Evolutionary conservation across 2,888 invertebrate genomes (phyloP).

Genomic region (Nudaria mundana): DNA sequence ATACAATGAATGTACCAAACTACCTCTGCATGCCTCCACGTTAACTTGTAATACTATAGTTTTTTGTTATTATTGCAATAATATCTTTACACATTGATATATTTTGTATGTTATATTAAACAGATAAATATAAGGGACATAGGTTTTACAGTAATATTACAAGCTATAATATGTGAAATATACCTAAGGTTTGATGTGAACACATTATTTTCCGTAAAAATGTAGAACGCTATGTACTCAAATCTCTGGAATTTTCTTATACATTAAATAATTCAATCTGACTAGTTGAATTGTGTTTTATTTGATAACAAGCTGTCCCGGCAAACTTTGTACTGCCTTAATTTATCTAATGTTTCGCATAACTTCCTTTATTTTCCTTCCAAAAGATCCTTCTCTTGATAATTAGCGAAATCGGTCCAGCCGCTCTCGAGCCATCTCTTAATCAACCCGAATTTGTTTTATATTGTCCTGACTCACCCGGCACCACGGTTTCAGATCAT

Average conservation of each 20-base stretch:
- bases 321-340: no score
- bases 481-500: no score
- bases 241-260: constrained; percentile 55
- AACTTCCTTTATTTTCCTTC: no score
- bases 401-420: no score
- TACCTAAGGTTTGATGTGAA: constrained; percentile 46
- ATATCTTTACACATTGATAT: constrained; percentile 55
- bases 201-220: constrained; percentile 55
- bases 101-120: constrained; percentile 70
- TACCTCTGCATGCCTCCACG: constrained; percentile 76
- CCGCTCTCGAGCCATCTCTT: no score
- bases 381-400: no score
- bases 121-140: constrained; percentile 39
- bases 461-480: no score
- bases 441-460: no score
- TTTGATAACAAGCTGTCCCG: constrained; percentile 23
- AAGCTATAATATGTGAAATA: constrained; percentile 37
- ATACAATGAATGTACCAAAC: constrained; percentile 61
- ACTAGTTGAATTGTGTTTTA: constrained; percentile 53
- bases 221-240: constrained; percentile 60
- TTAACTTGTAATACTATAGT: constrained; percentile 61
- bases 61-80: constrained; percentile 57
- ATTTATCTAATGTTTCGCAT: no score
- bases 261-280: constrained; percentile 69
- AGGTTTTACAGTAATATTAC: constrained; percentile 42